Base-by-base conservation (phyloP, 2,797 vertebrate species). In the Galagoides demidoff region DNA sequence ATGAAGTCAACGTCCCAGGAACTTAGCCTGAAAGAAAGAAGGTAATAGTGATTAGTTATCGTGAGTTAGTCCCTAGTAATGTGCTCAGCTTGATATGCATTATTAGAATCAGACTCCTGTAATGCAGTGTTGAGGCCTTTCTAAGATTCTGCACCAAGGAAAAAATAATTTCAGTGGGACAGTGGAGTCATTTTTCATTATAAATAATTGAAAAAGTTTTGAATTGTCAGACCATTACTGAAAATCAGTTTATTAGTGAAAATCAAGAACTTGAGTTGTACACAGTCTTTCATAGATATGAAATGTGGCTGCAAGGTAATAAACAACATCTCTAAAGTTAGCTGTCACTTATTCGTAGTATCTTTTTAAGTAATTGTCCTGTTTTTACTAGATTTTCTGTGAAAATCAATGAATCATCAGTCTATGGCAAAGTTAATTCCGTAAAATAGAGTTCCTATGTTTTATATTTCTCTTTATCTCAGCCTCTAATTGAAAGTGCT, bases 401-500 rank as follows among this genome's bases (percentile, higher is more conserved):
- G 29, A 5, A 55, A 84, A 6, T 43, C 49, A 66, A 34, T 88
- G 10, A 96, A 61, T 12, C 76, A 94, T 66, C 7, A 64, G 20
- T 89, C 57, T 57, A 13, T 82, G 79, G 90, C 5, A 64, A 94
- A 55, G 5, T 52, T n/a, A 93, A 63, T 64, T 96, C 5, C 29
- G 2, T 73, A 64, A 76, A 85, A 89, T 78, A 85, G 43, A 57
- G 76, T 77, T 96, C 43, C 25, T 92, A 31, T 93, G 37, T 93
- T 97, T 96, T 86, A 1, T 6, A 95, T 91, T 88, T 68, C n/a
- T 93, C 84, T 95, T 70, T 49, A 34, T 59, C 25, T 85, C 90
- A 43, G 14, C 43, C 85, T 90, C 74, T 96, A 94, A 93, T 74
- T 96, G 43, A 85, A 97, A 90, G 70, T 71, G 61, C 63, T 16